Evolutionary conservation across 1,140 invertebrate genomes (phyloP), one percentile per base, ranked within the genome.

Genomic region (Leptopilina clavipes): DNA sequence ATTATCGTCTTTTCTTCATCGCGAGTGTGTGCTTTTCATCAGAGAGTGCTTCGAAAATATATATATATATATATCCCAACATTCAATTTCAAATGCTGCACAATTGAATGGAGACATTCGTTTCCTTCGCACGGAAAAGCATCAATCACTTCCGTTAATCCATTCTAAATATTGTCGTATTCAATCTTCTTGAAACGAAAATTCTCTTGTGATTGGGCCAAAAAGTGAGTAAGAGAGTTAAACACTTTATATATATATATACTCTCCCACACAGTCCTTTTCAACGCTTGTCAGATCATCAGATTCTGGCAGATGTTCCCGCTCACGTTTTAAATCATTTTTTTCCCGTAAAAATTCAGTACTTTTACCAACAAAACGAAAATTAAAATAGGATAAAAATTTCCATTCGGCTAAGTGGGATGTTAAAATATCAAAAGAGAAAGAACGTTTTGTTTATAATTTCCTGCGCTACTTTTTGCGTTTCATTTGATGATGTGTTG

Each of bases 21-120:
- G 22, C 77, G 74, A 76, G 75, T 79, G 71, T 79, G 56, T 65
- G 52, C 71, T 65, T 65, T 65, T 65, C 59, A 37, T 65, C n/a
- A n/a, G n/a, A 31, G 56, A 65, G 56, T 65, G 56, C 22, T 65
- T 65, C 22, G 22, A 65, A 25, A 12, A 31, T 40, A 40, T 40
- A 40, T 40, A 40, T 40, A 40, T 40, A 40, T 40, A 8, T 40
- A 40, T 40, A 40, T 9, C 3, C 37, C 1, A 40, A 37, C 22
- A 31, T 12, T 22, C 22, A 65, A 65, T 65, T 65, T 22, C 48
- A 31, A 25, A 31, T 5, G 25, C 25, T 31, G 5, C 11, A n/a
- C 12, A 65, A n/a, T 22, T 65, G 59, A 19, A 22, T 65, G 8
- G 59, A 31, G 12, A 19, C 22, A 65, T 65, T 31, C 14, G 12